A percentile compares a stretch with the other conserved stretches of the same genome.
Evolutionary conservation across 2,888 invertebrate genomes (phyloP).

Genomic region (Epinotia bilunana): DNA sequence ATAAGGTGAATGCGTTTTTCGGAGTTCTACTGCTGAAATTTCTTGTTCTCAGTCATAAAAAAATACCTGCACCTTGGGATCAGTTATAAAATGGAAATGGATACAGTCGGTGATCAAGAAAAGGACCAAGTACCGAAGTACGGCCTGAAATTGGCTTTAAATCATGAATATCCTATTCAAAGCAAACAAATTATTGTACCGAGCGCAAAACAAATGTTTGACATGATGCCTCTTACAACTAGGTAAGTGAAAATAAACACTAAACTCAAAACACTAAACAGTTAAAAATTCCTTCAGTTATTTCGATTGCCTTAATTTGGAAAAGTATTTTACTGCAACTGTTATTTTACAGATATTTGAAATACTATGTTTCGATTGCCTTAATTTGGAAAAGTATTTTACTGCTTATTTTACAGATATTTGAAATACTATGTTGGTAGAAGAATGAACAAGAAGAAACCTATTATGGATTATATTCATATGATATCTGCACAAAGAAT

Average conservation of each 20-base stretch:
- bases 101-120: conserved; percentile 51
- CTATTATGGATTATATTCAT: conserved; percentile 92
- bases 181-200: conserved; percentile 88
- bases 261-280: not conserved
- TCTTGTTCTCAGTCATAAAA: not conserved
- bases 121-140: conserved; percentile 83
- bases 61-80: not conserved
- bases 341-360: conserved; percentile 82
- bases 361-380: not conserved
- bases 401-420: conserved; percentile 84
- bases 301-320: not conserved
- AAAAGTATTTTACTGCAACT: not conserved
- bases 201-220: conserved; percentile 87
- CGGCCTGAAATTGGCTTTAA: conserved; percentile 89
- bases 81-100: conserved; percentile 42
- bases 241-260: conserved; percentile 79
- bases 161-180: conserved; percentile 90
- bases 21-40: not conserved
- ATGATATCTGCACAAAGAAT: conserved; percentile 90
- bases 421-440: conserved; percentile 87
- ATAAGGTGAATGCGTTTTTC: conserved; percentile 3
- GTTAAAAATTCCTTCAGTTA: not conserved
- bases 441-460: conserved; percentile 86
- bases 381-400: not conserved
- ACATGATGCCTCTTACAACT: conserved; percentile 88